Percentiles rank a stretch among this genome's conserved stretches.
Conservation (phyloP, 2,113 vertebrate species). For the Sorex fumeus region DNA sequence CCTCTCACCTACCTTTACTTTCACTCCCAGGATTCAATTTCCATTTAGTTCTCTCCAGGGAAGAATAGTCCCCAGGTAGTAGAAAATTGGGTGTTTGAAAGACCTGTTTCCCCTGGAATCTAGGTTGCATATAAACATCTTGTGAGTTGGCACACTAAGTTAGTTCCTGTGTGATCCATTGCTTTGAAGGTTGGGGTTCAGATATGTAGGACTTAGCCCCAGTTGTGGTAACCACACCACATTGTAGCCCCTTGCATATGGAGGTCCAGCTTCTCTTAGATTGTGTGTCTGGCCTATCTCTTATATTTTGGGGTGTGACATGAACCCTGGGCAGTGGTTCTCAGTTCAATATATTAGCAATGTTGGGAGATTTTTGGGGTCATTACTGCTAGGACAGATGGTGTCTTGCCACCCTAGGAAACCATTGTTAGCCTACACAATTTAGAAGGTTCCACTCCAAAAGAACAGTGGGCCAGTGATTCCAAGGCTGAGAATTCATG, state of each 20-base stretch:
- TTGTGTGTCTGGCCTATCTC: not conserved
- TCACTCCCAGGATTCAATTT: not conserved
- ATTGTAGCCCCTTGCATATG: not conserved
- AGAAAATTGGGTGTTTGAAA: constrained; percentile 14
- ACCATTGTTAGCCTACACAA: too few relatives aligned
- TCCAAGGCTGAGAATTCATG: not conserved
- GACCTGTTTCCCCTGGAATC: not conserved
- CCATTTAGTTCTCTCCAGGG: not conserved
- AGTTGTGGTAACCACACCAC: rapidly evolving
- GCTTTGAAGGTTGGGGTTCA: not conserved
- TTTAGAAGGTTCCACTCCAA: not conserved
- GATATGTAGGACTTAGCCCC: not conserved
- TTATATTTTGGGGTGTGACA: not conserved
- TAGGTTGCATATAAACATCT: not conserved
- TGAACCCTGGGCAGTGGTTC: not conserved
- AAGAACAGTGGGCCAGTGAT: not conserved
- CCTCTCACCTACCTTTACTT: too few relatives aligned
- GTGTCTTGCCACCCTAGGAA: not conserved
- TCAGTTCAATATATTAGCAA: not conserved
- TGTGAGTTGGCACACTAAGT: not conserved
- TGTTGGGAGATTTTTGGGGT: not conserved
- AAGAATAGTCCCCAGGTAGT: not conserved
- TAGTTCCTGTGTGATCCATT: not conserved
- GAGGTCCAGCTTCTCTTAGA: too few relatives aligned
- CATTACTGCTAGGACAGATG: not conserved